Percentiles rank a stretch among this genome's conserved stretches.
Evolutionary conservation across 2,888 invertebrate species (phyloP).

Genomic region (Saturnia japonica): DNA sequence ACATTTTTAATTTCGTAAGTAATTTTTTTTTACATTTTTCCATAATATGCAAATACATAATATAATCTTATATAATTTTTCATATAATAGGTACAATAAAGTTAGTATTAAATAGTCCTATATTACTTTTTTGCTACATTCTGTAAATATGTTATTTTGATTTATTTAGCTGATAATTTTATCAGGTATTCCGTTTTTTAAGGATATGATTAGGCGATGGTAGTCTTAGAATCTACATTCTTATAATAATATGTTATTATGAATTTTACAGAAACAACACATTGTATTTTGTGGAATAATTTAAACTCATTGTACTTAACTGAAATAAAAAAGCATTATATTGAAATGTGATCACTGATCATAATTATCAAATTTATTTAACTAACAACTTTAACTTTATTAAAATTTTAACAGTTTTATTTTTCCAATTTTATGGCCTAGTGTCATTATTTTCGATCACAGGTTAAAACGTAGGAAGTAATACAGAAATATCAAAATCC

Average conservation of each 20-base stretch:
- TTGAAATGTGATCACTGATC: conserved; percentile 13
- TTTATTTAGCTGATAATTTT: conserved; percentile 52
- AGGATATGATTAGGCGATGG: conserved; percentile 68
- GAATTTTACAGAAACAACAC: neutral
- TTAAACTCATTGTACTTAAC: neutral
- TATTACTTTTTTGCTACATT: conserved; percentile 55
- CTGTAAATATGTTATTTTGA: conserved; percentile 67
- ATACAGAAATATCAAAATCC: conserved; percentile 21
- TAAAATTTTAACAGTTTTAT: conserved; percentile 15
- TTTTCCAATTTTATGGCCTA: neutral
- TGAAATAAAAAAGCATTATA: conserved; percentile 3
- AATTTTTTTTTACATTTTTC: conserved; percentile 77
- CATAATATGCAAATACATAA: conserved; percentile 69
- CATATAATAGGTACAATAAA: conserved; percentile 63
- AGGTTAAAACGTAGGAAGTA: neutral
- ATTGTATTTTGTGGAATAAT: neutral
- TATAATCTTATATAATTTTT: conserved; percentile 70
- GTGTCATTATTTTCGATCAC: neutral
- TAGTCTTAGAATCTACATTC: conserved; percentile 23
- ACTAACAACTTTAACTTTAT: conserved; percentile 5
- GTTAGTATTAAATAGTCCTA: conserved; percentile 41
- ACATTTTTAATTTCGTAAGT: conserved; percentile 70
- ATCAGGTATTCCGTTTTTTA: conserved; percentile 76
- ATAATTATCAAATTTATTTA: neutral
- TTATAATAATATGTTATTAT: neutral